Evolutionary conservation across 2,888 invertebrate species (phyloP).

Genomic region (Argyresthia goedartella): DNA sequence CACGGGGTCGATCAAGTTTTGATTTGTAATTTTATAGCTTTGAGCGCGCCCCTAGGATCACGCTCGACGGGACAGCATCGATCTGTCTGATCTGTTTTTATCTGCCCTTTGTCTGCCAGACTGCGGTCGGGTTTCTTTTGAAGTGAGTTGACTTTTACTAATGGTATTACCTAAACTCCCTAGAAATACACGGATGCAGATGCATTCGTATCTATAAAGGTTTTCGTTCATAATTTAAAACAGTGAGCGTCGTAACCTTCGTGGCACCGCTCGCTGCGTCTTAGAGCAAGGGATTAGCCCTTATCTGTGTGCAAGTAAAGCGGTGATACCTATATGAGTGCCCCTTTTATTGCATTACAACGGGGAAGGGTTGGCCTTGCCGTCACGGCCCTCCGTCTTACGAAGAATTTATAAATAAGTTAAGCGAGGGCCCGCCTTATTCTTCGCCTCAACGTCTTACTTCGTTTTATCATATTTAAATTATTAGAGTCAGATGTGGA

Average conservation of each 20-base stretch:
- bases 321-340: slow-evolving; percentile 67
- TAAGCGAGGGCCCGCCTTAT: slow-evolving; percentile 55
- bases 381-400: slow-evolving; percentile 24
- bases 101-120: neutral
- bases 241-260: slow-evolving; percentile 2
- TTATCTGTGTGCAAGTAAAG: slow-evolving; percentile 57
- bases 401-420: slow-evolving; percentile 69
- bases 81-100: slow-evolving; percentile 20
- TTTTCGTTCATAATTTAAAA: slow-evolving; percentile 17
- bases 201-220: neutral
- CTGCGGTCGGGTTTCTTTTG: neutral
- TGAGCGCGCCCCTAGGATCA: slow-evolving; percentile 51
- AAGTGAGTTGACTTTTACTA: neutral
- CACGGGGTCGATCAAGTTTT: slow-evolving; percentile 65
- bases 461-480: slow-evolving; percentile 72
- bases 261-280: slow-evolving; percentile 29
- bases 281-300: slow-evolving; percentile 56
- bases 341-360: slow-evolving; percentile 68
- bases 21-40: slow-evolving; percentile 71
- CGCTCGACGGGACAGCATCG: slow-evolving; percentile 46
- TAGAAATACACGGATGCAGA: neutral
- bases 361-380: slow-evolving; percentile 46
- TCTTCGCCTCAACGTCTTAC: slow-evolving; percentile 55
- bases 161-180: neutral
- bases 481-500: slow-evolving; percentile 70